Conservation (phyloP, 2,113 vertebrate species). For the Antechinus flavipes region DNA sequence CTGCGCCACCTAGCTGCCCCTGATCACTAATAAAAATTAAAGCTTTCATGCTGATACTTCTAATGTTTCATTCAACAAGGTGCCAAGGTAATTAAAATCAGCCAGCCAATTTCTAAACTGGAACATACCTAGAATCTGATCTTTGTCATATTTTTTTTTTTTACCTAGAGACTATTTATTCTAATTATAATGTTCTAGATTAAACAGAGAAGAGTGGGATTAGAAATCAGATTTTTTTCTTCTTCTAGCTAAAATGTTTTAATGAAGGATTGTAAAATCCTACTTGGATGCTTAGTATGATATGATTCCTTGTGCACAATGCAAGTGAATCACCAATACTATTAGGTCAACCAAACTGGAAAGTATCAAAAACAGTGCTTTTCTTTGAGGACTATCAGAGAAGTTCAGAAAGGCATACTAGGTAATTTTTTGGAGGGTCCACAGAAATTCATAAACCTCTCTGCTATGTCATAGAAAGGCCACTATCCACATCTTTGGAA, state of each 20-base stretch:
- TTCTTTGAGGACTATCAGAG: not conserved
- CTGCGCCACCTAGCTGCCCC: too few species aligned
- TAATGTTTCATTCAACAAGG: not conserved
- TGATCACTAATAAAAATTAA: constrained; percentile 21
- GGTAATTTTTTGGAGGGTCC: not conserved
- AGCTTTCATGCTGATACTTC: constrained; percentile 50
- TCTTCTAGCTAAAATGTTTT: constrained; percentile 54
- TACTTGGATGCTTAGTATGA: not conserved
- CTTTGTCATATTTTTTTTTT: constrained; percentile 53
- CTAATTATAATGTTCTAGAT: constrained; percentile 28
- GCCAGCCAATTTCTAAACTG: constrained; percentile 18
- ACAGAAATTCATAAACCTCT: not conserved
- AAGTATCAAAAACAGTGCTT: not conserved
- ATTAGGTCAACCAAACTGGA: not conserved
- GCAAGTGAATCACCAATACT: not conserved
- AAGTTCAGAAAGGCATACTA: not conserved
- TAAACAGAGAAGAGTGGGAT: constrained; percentile 6
- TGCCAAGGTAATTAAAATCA: constrained; percentile 56
- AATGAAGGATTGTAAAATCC: not conserved
- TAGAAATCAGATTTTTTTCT: constrained; percentile 26
- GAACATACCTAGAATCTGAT: constrained; percentile 33
- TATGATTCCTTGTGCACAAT: not conserved
- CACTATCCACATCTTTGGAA: not conserved
- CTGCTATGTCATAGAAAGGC: not conserved
- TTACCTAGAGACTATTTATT: constrained; percentile 49